These are phyloP conservation scores for Chelonia mydas DNA, from an alignment of 2,797 vertebrate species.

Conservation along the genomic window DNA sequence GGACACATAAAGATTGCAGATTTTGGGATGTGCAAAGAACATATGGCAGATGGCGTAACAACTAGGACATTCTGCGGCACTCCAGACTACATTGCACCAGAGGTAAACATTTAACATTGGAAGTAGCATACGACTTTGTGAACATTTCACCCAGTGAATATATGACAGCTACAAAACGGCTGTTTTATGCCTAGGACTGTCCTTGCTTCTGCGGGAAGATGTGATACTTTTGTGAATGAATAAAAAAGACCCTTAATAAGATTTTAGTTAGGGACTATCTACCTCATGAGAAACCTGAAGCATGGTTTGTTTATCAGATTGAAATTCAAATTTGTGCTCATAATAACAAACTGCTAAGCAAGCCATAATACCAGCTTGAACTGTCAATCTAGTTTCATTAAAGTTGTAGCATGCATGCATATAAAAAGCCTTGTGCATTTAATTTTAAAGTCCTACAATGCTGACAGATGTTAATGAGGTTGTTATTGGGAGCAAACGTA, in stretches of 20 bases:
- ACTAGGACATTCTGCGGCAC: conserved; percentile 98
- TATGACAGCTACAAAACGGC: background rate
- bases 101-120: conserved; percentile 82
- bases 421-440: background rate
- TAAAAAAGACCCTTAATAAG: background rate
- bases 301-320: background rate
- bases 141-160: background rate
- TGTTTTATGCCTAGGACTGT: background rate
- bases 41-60: conserved; percentile 89
- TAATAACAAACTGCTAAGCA: background rate
- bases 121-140: background rate
- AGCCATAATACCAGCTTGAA: background rate
- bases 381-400: background rate
- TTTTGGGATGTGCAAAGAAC: conserved; percentile 99
- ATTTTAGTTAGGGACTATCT: background rate
- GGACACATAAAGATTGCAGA: conserved; percentile 99
- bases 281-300: background rate
- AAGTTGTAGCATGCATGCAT: background rate
- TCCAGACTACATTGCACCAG: conserved; percentile 97
- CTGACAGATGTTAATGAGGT: background rate
- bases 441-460: background rate
- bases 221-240: background rate
- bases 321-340: background rate
- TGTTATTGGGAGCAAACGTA: background rate
- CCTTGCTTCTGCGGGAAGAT: background rate